Evolutionary conservation across 2,113 vertebrate genomes (phyloP), one percentile per base, ranked within the genome.

Genomic region (Ariopsis seemanni): DNA sequence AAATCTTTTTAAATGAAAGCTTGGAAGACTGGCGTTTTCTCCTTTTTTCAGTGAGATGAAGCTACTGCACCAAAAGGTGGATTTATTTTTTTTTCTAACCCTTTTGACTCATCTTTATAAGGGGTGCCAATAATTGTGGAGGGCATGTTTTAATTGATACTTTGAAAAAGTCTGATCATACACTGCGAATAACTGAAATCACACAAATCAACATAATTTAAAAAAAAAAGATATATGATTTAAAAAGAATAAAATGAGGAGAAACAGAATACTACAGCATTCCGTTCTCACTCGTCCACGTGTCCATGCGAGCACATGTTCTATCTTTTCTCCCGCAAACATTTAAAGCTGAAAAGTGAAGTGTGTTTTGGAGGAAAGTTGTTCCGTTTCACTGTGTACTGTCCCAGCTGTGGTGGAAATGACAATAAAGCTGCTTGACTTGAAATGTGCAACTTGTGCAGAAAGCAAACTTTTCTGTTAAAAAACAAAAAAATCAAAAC

Each of bases 381-480:
- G 34, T 42, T 42, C 34, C 34, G 34, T 42, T 42, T 42, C 34
- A 42, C 34, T 42, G 34, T 42, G 34, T 42, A 42, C 34, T 42
- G 34, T 42, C 34, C 34, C 34, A 42, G 34, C 34, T 42, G 34
- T 42, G 34, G 34, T 42, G 34, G 34, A 42, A 42, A 42, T 42
- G 34, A 42, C 34, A 42, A 34, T 34, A 34, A 42, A 42, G 34
- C 34, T 42, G 34, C 34, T 42, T 42, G 34, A 42, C 34, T 42
- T 42, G 27, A 81, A 81, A 71, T 67, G 48, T 30, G 62, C 25
- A 90, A 80, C 65, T 88, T 69, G 82, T 84, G 80, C 86, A 86
- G 42, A 84, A 67, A 57, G 75, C 18, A 7, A 80, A 88, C 65
- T 83, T 71, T 67, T 82, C 79, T 25, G 62, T 85, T 90, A 84